Conservation (phyloP, 2,888 invertebrate genomes). For the Sarcophaga rosellei region DNA sequence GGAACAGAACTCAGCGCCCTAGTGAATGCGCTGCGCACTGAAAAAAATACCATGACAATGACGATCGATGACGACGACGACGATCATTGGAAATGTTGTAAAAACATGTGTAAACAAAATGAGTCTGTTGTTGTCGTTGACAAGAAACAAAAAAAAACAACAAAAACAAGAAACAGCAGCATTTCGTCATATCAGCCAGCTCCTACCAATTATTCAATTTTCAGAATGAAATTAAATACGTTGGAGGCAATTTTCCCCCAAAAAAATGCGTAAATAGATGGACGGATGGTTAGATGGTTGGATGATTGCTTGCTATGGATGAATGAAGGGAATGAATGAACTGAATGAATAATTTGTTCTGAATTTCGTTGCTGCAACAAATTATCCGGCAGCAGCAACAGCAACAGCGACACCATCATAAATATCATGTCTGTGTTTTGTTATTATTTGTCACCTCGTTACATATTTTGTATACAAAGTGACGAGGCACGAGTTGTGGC, state of each 20-base stretch:
- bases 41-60: constrained; percentile 32
- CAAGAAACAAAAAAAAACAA: too few species aligned
- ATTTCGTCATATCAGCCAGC: constrained; percentile 39
- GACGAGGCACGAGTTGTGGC: constrained; percentile 50
- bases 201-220: constrained; percentile 68
- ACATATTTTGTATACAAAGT: constrained; percentile 61
- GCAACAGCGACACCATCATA: constrained; percentile 19
- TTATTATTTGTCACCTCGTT: constrained; percentile 71
- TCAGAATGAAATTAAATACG: constrained; percentile 45
- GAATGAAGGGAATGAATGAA: neutral
- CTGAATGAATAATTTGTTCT: neutral
- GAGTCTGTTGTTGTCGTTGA: constrained; percentile 46
- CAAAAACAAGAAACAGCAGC: constrained; percentile 45
- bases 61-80: constrained; percentile 15
- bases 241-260: constrained; percentile 52
- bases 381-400: neutral
- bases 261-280: neutral
- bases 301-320: neutral
- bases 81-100: constrained; percentile 63
- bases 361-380: constrained; percentile 38
- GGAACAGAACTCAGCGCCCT: neutral
- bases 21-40: constrained; percentile 35
- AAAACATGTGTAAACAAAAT: constrained; percentile 64
- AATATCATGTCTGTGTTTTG: constrained; percentile 67
- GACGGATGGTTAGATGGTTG: neutral